Conservation (phyloP, 2,797 vertebrate genomes). For the Sebastes matsubarae region DNA sequence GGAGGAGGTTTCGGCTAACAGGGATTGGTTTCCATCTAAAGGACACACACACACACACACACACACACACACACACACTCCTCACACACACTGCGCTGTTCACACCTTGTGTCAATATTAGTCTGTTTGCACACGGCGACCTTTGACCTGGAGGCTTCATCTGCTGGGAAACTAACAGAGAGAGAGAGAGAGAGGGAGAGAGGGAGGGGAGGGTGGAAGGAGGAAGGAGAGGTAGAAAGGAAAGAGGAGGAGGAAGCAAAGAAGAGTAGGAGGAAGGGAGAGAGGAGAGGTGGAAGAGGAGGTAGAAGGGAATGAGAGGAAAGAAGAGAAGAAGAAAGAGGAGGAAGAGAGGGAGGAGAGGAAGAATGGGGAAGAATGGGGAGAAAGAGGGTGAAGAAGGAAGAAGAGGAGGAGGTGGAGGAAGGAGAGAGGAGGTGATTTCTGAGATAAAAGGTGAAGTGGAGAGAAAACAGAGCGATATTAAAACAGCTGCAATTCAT, state of each 20-base stretch:
- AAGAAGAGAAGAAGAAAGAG: background rate
- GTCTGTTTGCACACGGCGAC: conserved; percentile 47
- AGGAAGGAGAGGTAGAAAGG: background rate
- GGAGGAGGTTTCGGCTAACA: conserved; percentile 6
- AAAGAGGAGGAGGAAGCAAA: background rate
- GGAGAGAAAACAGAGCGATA: conserved; percentile 57
- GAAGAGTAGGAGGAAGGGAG: background rate
- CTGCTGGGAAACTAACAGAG: conserved; percentile 54
- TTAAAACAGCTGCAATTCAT: conserved; percentile 73
- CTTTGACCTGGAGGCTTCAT: conserved; percentile 57
- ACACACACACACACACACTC: background rate
- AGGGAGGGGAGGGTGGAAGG: background rate
- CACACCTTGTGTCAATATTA: conserved; percentile 57
- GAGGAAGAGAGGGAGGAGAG: background rate
- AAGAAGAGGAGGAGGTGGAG: background rate
- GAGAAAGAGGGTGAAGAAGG: background rate
- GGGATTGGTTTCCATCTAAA: conserved; percentile 24
- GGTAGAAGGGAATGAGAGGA: too few species aligned
- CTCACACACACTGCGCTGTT: conserved; percentile 16
- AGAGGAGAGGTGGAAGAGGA: too few species aligned
- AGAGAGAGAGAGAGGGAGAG: background rate
- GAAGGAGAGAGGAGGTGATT: conserved; percentile 19
- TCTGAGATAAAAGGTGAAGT: conserved; percentile 61
- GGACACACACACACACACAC: background rate
- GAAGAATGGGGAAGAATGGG: background rate